Evolutionary conservation across 2,888 invertebrate genomes (phyloP).

Genomic region (Perdita meconis): DNA sequence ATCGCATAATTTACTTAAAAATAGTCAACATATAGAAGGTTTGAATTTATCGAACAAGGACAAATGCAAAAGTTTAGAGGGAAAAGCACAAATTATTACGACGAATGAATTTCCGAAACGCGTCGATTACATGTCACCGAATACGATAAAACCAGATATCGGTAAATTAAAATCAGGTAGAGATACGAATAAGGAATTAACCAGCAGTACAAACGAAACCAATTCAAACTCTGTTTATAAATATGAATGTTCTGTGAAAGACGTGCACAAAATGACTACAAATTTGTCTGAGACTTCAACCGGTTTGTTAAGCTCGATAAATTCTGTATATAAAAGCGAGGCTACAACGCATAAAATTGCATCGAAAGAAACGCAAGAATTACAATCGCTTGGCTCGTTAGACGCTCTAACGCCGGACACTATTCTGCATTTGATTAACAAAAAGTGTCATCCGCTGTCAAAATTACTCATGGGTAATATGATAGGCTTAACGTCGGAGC

Average conservation of each 20-base stretch:
- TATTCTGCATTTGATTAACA: conserved; percentile 77
- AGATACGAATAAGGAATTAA: background rate
- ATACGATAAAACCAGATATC: conserved; percentile 15
- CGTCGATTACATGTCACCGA: conserved; percentile 34
- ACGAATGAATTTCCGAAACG: conserved; percentile 40
- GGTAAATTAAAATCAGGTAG: conserved; percentile 23
- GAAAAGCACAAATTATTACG: conserved; percentile 9
- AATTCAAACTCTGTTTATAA: conserved; percentile 6
- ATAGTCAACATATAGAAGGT: conserved; percentile 40
- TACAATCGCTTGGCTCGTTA: conserved; percentile 51
- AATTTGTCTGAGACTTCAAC: background rate
- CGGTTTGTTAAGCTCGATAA: conserved; percentile 8
- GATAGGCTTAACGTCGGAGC: conserved; percentile 77
- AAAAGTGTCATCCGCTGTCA: conserved; percentile 78
- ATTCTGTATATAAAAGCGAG: conserved; percentile 25
- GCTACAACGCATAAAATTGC: background rate
- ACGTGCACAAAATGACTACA: background rate
- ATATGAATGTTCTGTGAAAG: conserved; percentile 9
- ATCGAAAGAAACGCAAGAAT: conserved; percentile 19
- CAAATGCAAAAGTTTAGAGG: conserved; percentile 24
- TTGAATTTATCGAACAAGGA: conserved; percentile 42
- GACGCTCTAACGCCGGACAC: conserved; percentile 79
- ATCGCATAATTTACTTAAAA: conserved; percentile 37
- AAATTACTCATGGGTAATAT: conserved; percentile 80
- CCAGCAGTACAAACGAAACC: background rate